phyloP scores from a whole-genome alignment of 2,888 invertebrate species.

The Cheilosia vulpina region DNA sequence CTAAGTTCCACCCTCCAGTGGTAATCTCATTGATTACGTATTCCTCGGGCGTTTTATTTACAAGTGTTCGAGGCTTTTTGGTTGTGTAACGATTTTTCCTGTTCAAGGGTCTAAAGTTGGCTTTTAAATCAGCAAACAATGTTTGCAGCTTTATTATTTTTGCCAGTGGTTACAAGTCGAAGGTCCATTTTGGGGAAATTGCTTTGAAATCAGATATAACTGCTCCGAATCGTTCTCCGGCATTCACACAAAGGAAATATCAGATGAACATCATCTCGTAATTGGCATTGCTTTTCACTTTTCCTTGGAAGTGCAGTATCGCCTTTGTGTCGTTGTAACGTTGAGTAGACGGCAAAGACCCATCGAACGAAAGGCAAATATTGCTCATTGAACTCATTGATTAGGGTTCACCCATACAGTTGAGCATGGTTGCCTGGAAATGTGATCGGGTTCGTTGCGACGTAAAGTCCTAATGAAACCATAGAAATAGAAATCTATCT shows the following conservation, averaged over 20 bases:
- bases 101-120: not conserved
- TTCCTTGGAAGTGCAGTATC: not conserved
- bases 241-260: conserved; percentile 21
- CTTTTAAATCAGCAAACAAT: not conserved
- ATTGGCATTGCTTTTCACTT: conserved; percentile 17
- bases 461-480: not conserved
- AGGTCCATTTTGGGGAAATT: not conserved
- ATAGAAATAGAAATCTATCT: conserved; percentile 32
- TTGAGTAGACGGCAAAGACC: not conserved
- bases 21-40: conserved; percentile 41
- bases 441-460: not conserved
- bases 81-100: conserved; percentile 7
- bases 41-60: conserved; percentile 55
- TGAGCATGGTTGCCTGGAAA: not conserved
- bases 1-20: not conserved
- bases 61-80: conserved; percentile 29
- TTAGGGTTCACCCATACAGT: not conserved
- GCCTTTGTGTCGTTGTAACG: not conserved
- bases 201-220: not conserved
- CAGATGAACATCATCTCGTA: conserved; percentile 13
- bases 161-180: not conserved
- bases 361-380: conserved; percentile 14
- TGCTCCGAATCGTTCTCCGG: not conserved
- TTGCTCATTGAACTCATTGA: conserved; percentile 22
- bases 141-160: too few relatives aligned